Evolutionary conservation across 2,113 vertebrate genomes (phyloP), one percentile per base, ranked within the genome.

Genomic region (Austrofundulus limnaeus): DNA sequence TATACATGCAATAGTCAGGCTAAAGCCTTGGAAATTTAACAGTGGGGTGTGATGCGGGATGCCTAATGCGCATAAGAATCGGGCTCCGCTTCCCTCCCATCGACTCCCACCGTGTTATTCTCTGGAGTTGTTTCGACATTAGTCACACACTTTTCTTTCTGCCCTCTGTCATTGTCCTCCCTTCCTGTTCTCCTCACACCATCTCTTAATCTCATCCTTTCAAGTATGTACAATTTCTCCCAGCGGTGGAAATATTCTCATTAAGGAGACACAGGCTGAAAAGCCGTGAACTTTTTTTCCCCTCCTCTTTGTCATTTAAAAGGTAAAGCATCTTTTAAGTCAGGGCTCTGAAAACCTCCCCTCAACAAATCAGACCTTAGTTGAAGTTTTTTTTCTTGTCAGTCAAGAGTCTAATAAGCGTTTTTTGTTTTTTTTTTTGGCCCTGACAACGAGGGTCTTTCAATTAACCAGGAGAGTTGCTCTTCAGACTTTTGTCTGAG

Each of bases 51-150:
- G 75, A 87, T 8, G 64, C n/a, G 81, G 85, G 85, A 77, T 70
- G 80, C 75, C 66, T 85, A 83, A 89, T 86, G 63, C 78, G 80
- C 89, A 89, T 89, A 62, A 83, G 80, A 89, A 89, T 89, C 47
- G 65, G n/a, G 77, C 72, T 69, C 48, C 34, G 41, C 69, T 54
- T 46, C 65, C 81, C 75, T 74, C 77, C 70, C 51, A 34, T 68
- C 68, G 60, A 79, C 89, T 81, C 89, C 86, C 66, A 76, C 84
- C 0, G 83, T 78, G 86, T 86, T 74, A 80, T 88, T 89, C 84
- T 86, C 66, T 73, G 15, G 66, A 70, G 78, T 62, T 73, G 72
- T 77, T 87, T 83, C 34, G 34, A 86, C 63, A 70, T 91, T 85
- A 84, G 86, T 89, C 82, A 87, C 87, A 79, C 83, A 83, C 86